These are phyloP conservation scores for Pseudobourletiella spinata DNA, from an alignment of 1,140 invertebrate species.

Conservation along the genomic window DNA sequence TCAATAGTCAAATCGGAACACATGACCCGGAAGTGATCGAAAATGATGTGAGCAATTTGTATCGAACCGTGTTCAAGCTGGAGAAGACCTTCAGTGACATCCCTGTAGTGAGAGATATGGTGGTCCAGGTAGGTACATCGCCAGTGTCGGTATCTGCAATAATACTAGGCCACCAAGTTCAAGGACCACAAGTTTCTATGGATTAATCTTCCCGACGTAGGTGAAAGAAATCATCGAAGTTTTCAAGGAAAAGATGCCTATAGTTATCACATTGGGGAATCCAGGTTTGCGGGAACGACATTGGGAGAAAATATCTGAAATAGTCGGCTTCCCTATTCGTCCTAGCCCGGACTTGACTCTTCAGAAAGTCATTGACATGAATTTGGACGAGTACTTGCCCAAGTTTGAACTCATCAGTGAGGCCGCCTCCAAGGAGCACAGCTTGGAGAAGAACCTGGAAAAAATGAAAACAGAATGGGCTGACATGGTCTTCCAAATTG, in stretches of 20 bases:
- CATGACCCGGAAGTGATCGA: slow-evolving; percentile 85
- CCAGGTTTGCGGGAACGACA: slow-evolving; percentile 85
- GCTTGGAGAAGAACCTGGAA: slow-evolving; percentile 74
- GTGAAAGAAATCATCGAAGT: slow-evolving; percentile 68
- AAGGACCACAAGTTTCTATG: too few species aligned
- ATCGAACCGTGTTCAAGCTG: slow-evolving; percentile 73
- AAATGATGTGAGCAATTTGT: slow-evolving; percentile 65
- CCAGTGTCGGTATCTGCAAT: too few species aligned
- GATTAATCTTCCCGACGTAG: too few species aligned
- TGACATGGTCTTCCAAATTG: slow-evolving; percentile 69
- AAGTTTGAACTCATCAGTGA: slow-evolving; percentile 91
- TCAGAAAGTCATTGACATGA: slow-evolving; percentile 80
- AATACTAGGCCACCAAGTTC: neutral
- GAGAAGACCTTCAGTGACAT: slow-evolving; percentile 72
- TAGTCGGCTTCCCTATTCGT: slow-evolving; percentile 85
- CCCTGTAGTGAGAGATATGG: slow-evolving; percentile 49
- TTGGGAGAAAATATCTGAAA: slow-evolving; percentile 93
- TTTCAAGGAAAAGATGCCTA: slow-evolving; percentile 81
- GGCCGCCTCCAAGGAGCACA: slow-evolving; percentile 89
- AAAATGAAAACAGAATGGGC: slow-evolving; percentile 93
- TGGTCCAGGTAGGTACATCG: slow-evolving; percentile 41
- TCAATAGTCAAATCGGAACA: slow-evolving; percentile 68
- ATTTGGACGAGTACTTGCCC: slow-evolving; percentile 76
- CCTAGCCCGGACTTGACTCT: slow-evolving; percentile 75
- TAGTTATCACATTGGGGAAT: slow-evolving; percentile 86